Conservation (phyloP, 2,888 invertebrate species). For the Lissonota sp. region DNA sequence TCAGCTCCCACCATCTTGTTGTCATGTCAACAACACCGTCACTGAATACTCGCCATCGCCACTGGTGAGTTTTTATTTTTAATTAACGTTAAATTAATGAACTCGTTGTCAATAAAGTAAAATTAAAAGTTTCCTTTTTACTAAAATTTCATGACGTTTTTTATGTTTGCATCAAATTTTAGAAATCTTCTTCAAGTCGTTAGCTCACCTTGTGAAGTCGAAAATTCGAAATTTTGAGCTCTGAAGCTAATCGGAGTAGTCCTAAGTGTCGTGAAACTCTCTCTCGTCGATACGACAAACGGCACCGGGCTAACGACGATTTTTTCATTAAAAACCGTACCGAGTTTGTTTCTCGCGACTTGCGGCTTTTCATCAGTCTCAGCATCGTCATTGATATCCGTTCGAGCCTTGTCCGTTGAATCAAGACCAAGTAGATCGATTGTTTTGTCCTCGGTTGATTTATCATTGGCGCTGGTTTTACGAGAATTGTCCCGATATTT, state of each 20-base stretch:
- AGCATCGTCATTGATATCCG: slow-evolving; percentile 21
- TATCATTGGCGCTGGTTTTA: slow-evolving; percentile 62
- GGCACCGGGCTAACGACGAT: slow-evolving; percentile 81
- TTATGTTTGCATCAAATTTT: no score
- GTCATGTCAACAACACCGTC: slow-evolving; percentile 90
- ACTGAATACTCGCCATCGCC: slow-evolving; percentile 92
- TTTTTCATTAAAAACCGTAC: slow-evolving; percentile 80
- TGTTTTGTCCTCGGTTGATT: background rate
- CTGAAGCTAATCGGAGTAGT: slow-evolving; percentile 79
- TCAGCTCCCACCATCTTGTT: slow-evolving; percentile 90
- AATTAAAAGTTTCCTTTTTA: background rate
- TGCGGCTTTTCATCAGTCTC: slow-evolving; percentile 59
- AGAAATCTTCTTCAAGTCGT: no score
- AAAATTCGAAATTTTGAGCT: slow-evolving; percentile 73
- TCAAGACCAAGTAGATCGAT: background rate
- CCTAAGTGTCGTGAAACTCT: slow-evolving; percentile 81
- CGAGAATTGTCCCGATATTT: slow-evolving; percentile 52
- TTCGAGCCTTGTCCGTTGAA: slow-evolving; percentile 34
- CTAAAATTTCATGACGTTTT: no score
- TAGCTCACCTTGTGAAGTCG: slow-evolving; percentile 72
- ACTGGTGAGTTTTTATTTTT: slow-evolving; percentile 83
- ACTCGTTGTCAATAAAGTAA: background rate
- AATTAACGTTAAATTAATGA: slow-evolving; percentile 18
- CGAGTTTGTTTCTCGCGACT: slow-evolving; percentile 78
- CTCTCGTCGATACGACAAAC: slow-evolving; percentile 77